phyloP scores from a whole-genome alignment of 2,113 vertebrate genomes.

The Meriones unguiculatus region DNA sequence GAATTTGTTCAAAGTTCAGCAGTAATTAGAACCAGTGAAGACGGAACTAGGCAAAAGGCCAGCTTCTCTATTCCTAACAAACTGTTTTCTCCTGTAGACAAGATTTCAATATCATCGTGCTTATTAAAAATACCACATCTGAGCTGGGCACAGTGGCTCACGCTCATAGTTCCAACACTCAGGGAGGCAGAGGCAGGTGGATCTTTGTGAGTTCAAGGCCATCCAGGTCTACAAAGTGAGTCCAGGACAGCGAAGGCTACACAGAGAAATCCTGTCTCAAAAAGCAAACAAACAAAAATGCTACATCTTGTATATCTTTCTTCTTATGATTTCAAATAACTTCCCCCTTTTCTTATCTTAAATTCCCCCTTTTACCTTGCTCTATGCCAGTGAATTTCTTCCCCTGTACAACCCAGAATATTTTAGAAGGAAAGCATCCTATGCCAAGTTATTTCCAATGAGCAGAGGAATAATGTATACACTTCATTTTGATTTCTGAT shows the following conservation, averaged over 20 bases:
- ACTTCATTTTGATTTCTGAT: not conserved
- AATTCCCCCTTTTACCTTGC: not conserved
- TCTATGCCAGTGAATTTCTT: slow-evolving; percentile 2
- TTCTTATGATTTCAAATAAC: not conserved
- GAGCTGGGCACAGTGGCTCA: too few relatives aligned
- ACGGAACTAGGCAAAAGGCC: not conserved
- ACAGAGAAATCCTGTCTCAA: too few relatives aligned
- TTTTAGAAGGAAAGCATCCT: not conserved
- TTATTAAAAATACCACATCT: not conserved
- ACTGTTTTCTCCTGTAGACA: not conserved
- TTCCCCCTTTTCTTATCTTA: slow-evolving; percentile 5
- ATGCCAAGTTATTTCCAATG: not conserved
- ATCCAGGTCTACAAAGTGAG: too few relatives aligned
- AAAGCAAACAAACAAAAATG: not conserved
- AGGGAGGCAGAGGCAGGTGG: too few relatives aligned
- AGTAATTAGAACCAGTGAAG: not conserved
- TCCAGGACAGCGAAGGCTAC: too few relatives aligned
- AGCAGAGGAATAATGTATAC: not conserved
- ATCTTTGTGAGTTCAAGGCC: too few relatives aligned
- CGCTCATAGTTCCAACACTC: too few relatives aligned
- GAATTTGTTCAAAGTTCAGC: not conserved
- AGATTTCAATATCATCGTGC: not conserved
- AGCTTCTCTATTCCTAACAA: not conserved
- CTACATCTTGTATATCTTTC: not conserved
- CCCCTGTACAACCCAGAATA: not conserved